phyloP scores from a whole-genome alignment of 37 sponge, comb jelly and placozoan species.

The Axinella damicornis region DNA sequence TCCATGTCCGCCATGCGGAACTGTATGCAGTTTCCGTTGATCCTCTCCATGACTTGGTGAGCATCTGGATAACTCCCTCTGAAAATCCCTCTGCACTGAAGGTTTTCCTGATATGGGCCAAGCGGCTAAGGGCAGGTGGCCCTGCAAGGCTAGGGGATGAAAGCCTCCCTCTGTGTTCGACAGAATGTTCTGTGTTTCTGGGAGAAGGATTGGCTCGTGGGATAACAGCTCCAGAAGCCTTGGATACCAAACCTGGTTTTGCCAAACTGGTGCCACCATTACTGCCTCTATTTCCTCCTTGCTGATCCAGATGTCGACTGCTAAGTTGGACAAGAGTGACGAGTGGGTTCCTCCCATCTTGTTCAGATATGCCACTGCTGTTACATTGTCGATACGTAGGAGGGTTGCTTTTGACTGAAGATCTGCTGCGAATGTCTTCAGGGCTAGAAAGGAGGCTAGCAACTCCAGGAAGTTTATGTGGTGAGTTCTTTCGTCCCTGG shows the following conservation, averaged over 20 bases:
- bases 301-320: conserved; percentile 40
- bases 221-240: background rate
- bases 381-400: conserved; percentile 11
- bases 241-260: background rate
- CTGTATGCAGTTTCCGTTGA: conserved; percentile 24
- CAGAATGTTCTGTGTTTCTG: no score
- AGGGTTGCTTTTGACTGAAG: background rate
- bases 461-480: conserved; percentile 61
- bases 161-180: no score
- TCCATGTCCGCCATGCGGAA: conserved; percentile 25
- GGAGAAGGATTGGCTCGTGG: no score
- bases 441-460: conserved; percentile 36
- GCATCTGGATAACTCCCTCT: background rate
- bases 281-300: conserved; percentile 2
- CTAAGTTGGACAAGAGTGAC: conserved; percentile 6
- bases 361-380: conserved; percentile 41
- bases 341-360: conserved; percentile 45
- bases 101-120: conserved; percentile 1
- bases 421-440: conserved; percentile 5
- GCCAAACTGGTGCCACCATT: conserved; percentile 14
- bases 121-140: background rate
- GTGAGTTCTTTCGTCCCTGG: conserved; percentile 2
- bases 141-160: background rate
- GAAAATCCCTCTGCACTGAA: background rate
- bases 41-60: conserved; percentile 31